A percentile compares a stretch with the other conserved stretches of the same genome.
Evolutionary conservation across 2,113 vertebrate genomes (phyloP).

Genomic region (Taxidea taxus): DNA sequence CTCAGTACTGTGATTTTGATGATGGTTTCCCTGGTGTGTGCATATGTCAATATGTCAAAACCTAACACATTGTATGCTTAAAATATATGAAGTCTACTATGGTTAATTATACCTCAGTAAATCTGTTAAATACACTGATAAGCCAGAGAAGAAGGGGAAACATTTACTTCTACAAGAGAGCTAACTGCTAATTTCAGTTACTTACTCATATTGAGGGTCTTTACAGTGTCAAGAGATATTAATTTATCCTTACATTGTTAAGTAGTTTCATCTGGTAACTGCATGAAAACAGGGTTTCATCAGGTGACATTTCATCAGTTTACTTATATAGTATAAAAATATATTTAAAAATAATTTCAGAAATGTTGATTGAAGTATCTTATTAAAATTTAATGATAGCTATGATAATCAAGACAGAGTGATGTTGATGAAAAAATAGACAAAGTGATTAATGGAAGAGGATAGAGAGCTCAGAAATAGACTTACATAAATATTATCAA

Average conservation of each 20-base stretch:
- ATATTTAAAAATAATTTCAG: background rate
- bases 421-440: background rate
- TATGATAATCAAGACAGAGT: background rate
- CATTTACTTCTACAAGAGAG: background rate
- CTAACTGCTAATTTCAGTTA: background rate
- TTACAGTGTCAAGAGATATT: background rate
- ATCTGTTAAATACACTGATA: background rate
- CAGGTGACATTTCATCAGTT: background rate
- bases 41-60: background rate
- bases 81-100: background rate
- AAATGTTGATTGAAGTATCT: background rate
- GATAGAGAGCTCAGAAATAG: background rate
- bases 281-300: background rate
- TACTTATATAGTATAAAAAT: background rate
- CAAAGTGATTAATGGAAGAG: background rate
- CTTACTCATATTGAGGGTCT: background rate
- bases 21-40: background rate
- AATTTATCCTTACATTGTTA: background rate
- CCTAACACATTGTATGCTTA: background rate
- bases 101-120: background rate
- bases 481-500: background rate
- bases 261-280: background rate
- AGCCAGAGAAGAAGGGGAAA: background rate
- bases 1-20: background rate
- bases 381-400: background rate